Evolutionary conservation across 2,113 vertebrate species (phyloP).

Genomic region (Neolamprologus ventralis): DNA sequence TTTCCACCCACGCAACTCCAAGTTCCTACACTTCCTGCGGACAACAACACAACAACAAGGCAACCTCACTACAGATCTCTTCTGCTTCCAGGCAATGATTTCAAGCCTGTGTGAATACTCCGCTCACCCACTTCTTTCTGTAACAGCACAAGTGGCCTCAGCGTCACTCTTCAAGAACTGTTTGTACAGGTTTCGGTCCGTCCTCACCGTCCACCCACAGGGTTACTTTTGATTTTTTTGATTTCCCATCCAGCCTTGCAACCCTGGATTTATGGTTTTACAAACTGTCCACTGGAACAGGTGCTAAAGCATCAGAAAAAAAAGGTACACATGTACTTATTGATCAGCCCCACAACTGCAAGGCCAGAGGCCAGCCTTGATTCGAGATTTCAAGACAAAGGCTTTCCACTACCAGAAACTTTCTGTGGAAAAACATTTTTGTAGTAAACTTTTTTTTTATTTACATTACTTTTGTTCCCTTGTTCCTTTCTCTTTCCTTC

Average conservation of each 20-base stretch:
- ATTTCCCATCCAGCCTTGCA: not conserved
- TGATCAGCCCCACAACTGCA: not conserved
- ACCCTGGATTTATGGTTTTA: not conserved
- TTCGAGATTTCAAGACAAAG: not conserved
- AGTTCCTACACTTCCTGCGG: not conserved
- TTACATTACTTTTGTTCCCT: not conserved
- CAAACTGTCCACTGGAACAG: not conserved
- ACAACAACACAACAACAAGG: not conserved
- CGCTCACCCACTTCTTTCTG: not conserved
- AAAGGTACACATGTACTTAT: not conserved
- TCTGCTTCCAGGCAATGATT: not conserved
- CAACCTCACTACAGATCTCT: not conserved
- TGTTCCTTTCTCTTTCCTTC: not conserved
- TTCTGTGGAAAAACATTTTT: not conserved
- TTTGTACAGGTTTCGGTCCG: not conserved
- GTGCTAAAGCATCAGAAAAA: not conserved
- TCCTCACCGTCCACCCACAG: not conserved
- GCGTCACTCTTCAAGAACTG: not conserved
- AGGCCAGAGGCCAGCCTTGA: not conserved
- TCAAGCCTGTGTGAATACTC: not conserved
- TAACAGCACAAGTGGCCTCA: not conserved
- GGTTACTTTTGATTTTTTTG: conserved; percentile 4
- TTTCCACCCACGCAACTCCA: not conserved
- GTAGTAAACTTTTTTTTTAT: not conserved
- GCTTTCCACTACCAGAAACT: not conserved